A percentile compares a stretch with the other conserved stretches of the same genome.
Evolutionary conservation across 2,888 invertebrate species (phyloP).

Genomic region (Nycteola revayana): DNA sequence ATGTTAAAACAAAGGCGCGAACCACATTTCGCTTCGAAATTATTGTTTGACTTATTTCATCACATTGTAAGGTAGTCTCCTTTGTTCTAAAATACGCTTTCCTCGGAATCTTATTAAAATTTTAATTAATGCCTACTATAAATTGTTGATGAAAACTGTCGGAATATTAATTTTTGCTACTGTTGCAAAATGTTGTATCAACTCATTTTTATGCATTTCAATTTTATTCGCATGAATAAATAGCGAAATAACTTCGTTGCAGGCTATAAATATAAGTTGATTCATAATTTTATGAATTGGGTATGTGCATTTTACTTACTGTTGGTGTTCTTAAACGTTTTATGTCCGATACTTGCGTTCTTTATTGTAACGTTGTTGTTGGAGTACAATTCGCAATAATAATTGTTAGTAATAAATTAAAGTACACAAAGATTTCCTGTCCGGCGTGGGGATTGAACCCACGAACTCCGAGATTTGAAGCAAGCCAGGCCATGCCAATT

Average conservation of each 20-base stretch:
- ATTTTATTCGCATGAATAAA: conserved; percentile 14
- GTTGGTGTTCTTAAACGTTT: too few species aligned
- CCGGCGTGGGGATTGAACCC: too few species aligned
- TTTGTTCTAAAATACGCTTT: conserved; percentile 53
- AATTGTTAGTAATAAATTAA: too few species aligned
- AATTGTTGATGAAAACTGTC: conserved; percentile 40
- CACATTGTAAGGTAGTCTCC: conserved; percentile 47
- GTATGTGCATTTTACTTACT: too few species aligned
- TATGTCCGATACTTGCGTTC: too few species aligned
- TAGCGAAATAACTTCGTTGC: background rate
- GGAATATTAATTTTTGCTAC: conserved; percentile 16
- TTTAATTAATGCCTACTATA: conserved; percentile 59
- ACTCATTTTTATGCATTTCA: conserved; percentile 12
- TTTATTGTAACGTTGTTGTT: too few species aligned
- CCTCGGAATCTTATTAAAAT: conserved; percentile 54
- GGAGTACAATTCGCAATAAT: too few species aligned
- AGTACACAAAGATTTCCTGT: too few species aligned
- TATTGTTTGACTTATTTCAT: conserved; percentile 57
- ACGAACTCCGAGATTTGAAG: too few species aligned
- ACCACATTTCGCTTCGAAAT: conserved; percentile 50
- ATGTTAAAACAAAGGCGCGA: conserved; percentile 49
- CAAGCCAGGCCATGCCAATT: too few species aligned
- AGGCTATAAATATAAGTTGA: too few species aligned
- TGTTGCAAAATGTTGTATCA: conserved; percentile 9
- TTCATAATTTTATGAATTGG: too few species aligned